These are phyloP conservation scores for Centropus unirufus DNA, from an alignment of 2,113 vertebrate genomes.

Conservation along the genomic window DNA sequence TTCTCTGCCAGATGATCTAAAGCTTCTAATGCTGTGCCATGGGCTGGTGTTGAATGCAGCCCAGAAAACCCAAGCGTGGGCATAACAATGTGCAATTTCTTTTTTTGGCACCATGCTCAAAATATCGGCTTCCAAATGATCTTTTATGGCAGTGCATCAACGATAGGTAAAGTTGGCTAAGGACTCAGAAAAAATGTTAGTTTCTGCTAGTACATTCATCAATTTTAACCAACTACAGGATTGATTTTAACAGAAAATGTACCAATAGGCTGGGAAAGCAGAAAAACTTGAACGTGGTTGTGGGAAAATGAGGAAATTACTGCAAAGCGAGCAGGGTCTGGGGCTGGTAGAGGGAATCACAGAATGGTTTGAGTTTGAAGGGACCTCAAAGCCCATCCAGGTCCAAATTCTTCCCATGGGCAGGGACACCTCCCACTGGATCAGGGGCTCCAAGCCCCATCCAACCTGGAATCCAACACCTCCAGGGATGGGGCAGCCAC, in stretches of 20 bases:
- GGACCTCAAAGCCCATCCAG: too few species aligned
- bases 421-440: too few species aligned
- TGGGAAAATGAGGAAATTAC: neutral
- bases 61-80: neutral
- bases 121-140: neutral
- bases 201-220: neutral
- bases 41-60: neutral
- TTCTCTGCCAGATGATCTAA: neutral
- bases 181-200: rapidly evolving
- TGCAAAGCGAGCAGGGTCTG: neutral
- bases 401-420: too few species aligned
- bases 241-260: neutral
- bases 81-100: neutral
- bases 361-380: too few species aligned
- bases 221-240: neutral
- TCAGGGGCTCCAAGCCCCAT: too few species aligned
- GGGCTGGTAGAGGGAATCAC: neutral
- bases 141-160: neutral
- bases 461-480: too few species aligned
- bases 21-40: neutral
- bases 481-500: too few species aligned
- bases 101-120: neutral
- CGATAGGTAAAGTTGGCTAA: neutral
- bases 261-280: neutral
- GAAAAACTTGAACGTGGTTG: neutral